Percentiles rank a stretch among this genome's conserved stretches.
phyloP scores from a whole-genome alignment of 2,113 vertebrate species.

The Eurypyga helias region DNA sequence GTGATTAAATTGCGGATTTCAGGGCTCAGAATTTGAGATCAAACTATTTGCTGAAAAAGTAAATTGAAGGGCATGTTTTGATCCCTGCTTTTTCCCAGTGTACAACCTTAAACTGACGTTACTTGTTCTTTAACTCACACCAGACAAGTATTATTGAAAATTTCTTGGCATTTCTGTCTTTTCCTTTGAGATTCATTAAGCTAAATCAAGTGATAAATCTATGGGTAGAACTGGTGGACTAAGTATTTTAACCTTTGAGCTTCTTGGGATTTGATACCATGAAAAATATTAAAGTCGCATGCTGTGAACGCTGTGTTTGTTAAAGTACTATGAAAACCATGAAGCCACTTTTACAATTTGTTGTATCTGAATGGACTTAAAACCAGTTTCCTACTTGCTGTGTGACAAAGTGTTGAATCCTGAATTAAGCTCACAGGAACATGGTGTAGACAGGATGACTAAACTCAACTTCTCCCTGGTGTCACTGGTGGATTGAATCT shows the following conservation, averaged over 20 bases:
- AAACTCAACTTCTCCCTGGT: neutral
- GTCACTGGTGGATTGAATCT: neutral
- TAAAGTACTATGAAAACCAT: neutral
- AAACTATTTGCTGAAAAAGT: neutral
- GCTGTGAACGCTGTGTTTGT: neutral
- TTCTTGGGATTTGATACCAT: neutral
- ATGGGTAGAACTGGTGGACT: neutral
- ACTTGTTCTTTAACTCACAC: neutral
- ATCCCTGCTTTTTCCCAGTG: neutral
- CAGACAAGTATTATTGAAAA: neutral
- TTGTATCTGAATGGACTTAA: neutral
- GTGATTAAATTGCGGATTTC: neutral
- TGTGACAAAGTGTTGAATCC: neutral
- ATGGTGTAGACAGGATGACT: neutral
- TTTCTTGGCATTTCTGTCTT: constrained; percentile 5
- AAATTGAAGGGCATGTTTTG: neutral
- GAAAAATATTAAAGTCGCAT: neutral
- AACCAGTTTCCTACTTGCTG: neutral
- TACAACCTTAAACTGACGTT: neutral
- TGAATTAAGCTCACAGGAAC: neutral
- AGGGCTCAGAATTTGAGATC: neutral
- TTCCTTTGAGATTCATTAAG: neutral
- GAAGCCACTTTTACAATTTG: neutral
- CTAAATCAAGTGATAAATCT: neutral
- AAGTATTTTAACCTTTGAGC: constrained; percentile 1